Percentiles rank a stretch among this genome's conserved stretches.
Conservation (phyloP, 53 echinoderm and acorn worm genomes). For the Holothuria leucospilota region DNA sequence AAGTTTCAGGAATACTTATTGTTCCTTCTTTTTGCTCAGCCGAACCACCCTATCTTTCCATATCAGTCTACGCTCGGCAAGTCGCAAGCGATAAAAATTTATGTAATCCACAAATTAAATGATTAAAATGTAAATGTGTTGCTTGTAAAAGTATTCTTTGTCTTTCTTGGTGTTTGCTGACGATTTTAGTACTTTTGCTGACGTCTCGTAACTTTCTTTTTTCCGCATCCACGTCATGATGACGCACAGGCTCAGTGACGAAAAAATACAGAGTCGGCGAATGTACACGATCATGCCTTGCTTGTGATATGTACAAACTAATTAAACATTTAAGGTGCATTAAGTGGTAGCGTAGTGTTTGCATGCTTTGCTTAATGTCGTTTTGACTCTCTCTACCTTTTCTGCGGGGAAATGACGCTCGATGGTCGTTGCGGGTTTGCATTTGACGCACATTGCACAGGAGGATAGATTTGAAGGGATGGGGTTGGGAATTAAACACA, state of each 20-base stretch:
- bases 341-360: slow-evolving; percentile 23
- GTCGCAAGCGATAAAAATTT: no score
- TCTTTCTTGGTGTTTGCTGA: slow-evolving; percentile 18
- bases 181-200: slow-evolving; percentile 34
- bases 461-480: no score
- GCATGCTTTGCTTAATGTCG: slow-evolving; percentile 15
- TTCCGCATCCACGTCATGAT: slow-evolving; percentile 37
- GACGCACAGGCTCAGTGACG: slow-evolving; percentile 14
- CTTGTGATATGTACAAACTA: slow-evolving; percentile 42
- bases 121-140: slow-evolving; percentile 22
- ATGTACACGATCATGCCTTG: slow-evolving; percentile 29
- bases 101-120: slow-evolving; percentile 28
- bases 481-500: no score
- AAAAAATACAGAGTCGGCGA: not conserved
- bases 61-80: no score
- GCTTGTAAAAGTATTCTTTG: not conserved
- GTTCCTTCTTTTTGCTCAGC: no score
- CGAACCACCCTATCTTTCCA: no score
- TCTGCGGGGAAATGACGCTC: not conserved
- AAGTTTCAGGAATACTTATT: no score
- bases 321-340: slow-evolving; percentile 43
- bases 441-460: no score
- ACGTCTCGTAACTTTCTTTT: slow-evolving; percentile 7
- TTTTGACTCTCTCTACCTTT: not conserved
- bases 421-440: no score